phyloP scores from a whole-genome alignment of 2,797 vertebrate genomes.

The Triplophysa bombifrons region DNA sequence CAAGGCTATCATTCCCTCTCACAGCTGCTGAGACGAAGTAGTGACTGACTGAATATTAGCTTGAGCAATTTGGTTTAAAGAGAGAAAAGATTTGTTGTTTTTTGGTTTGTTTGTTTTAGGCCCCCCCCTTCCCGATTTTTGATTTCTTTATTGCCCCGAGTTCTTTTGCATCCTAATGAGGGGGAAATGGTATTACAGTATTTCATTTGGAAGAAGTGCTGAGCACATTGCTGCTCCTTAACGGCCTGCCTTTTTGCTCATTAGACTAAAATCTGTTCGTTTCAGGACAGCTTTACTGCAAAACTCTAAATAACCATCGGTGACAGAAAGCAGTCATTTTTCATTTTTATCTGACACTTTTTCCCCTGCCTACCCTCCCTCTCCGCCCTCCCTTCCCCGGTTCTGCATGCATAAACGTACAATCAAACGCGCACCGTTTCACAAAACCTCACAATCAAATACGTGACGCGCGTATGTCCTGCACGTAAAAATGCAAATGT shows the following conservation, averaged over 20 bases:
- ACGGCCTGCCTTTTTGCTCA: slow-evolving; percentile 83
- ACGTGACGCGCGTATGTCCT: not conserved
- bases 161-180: slow-evolving; percentile 83
- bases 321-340: slow-evolving; percentile 82
- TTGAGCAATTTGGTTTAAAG: slow-evolving; percentile 57
- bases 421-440: slow-evolving; percentile 35
- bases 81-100: slow-evolving; percentile 73
- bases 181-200: slow-evolving; percentile 76
- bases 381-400: slow-evolving; percentile 2
- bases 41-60: slow-evolving; percentile 37
- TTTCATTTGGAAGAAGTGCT: slow-evolving; percentile 84
- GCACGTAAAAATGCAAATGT: slow-evolving; percentile 32
- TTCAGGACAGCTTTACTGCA: slow-evolving; percentile 82
- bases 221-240: slow-evolving; percentile 80
- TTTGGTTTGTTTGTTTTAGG: slow-evolving; percentile 54
- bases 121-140: slow-evolving; percentile 54
- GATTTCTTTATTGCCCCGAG: slow-evolving; percentile 75
- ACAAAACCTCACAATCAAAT: not conserved
- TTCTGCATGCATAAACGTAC: slow-evolving; percentile 46
- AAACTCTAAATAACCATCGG: slow-evolving; percentile 81
- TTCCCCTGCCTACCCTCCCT: slow-evolving; percentile 52
- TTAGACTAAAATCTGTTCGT: slow-evolving; percentile 85
- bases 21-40: slow-evolving; percentile 29
- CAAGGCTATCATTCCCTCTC: slow-evolving; percentile 10
- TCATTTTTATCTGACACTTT: slow-evolving; percentile 81